Conservation (phyloP, 2,797 vertebrate species). For the Onychomys torridus region DNA sequence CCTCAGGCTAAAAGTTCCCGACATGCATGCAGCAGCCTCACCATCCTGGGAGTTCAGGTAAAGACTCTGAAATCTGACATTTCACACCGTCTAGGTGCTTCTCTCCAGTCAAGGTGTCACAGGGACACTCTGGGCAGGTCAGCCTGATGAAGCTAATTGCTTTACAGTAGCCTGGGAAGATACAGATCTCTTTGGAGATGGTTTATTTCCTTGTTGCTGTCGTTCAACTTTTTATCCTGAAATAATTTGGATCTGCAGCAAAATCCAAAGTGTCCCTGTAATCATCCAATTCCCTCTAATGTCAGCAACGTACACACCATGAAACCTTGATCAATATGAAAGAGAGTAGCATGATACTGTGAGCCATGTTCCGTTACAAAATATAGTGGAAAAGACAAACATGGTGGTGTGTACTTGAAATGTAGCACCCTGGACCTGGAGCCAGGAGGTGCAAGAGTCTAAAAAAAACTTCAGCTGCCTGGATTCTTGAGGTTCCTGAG, state of each 20-base stretch:
- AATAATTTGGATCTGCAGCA: not conserved
- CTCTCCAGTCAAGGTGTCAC: no score
- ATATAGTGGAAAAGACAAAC: not conserved
- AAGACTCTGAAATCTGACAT: no score
- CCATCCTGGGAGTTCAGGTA: no score
- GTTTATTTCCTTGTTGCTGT: not conserved
- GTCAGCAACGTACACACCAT: not conserved
- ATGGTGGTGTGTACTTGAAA: not conserved
- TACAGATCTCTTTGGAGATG: not conserved
- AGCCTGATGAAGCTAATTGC: not conserved
- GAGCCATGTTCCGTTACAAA: not conserved
- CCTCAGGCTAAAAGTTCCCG: not conserved
- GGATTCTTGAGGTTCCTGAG: not conserved
- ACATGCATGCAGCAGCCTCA: no score
- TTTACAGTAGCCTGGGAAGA: not conserved
- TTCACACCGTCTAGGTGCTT: no score
- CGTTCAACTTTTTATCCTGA: not conserved
- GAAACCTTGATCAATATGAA: not conserved
- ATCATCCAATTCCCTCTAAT: not conserved
- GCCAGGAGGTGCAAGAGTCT: not conserved
- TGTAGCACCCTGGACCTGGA: not conserved
- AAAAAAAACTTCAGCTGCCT: not conserved
- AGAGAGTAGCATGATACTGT: not conserved
- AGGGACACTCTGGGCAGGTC: no score
- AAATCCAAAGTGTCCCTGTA: not conserved